Evolutionary conservation across 2,113 vertebrate species (phyloP).

Genomic region (Ceratotherium simum): DNA sequence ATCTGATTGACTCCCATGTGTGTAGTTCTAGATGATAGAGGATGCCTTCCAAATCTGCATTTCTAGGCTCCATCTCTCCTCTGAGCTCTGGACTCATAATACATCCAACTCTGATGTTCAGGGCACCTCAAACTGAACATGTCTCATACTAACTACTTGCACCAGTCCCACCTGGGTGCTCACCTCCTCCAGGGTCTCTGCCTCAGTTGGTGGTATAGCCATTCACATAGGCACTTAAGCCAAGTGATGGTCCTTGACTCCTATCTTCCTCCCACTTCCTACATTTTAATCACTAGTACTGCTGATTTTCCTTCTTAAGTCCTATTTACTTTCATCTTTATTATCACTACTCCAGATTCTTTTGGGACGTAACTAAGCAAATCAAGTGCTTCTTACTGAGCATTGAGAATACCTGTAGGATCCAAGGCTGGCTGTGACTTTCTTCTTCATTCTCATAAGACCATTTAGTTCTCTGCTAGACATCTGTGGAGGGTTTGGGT

Average conservation of each 20-base stretch:
- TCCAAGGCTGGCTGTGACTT: not conserved
- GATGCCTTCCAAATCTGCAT: not conserved
- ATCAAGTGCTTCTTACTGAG: not conserved
- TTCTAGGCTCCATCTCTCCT: not conserved
- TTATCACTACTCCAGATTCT: not conserved
- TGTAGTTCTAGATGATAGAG: not conserved
- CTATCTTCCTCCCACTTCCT: not conserved
- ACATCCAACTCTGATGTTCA: not conserved
- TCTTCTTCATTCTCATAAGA: not conserved
- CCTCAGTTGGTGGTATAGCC: not conserved
- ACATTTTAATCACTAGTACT: not conserved
- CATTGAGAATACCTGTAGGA: not conserved
- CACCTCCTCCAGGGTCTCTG: not conserved
- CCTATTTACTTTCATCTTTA: not conserved
- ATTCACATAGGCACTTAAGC: not conserved
- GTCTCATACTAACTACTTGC: not conserved
- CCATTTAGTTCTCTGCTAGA: not conserved
- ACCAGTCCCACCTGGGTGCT: not conserved
- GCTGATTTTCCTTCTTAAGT: slow-evolving; percentile 36
- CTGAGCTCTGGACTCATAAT: not conserved
- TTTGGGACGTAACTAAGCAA: not conserved
- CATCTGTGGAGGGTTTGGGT: not conserved
- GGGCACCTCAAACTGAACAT: not conserved
- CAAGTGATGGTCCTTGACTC: not conserved
- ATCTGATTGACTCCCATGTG: not conserved